Base-by-base conservation (phyloP, 2,797 vertebrate genomes). In the Myripristis jacobus region DNA sequence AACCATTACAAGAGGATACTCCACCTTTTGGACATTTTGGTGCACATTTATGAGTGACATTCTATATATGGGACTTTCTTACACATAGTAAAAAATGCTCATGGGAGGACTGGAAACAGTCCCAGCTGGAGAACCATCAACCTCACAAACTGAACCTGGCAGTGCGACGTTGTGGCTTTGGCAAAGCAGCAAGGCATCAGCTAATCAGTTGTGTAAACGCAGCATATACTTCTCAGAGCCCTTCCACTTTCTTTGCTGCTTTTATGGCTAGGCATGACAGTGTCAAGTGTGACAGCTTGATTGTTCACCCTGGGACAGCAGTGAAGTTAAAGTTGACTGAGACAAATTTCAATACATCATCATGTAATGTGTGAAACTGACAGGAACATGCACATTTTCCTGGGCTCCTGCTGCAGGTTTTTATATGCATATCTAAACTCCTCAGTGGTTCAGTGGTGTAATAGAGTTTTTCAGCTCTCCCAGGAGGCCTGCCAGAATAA, bases 381-480 rank as follows among this genome's bases (percentile, higher is more conserved):
- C 18, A 19, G 1, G 2, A 3, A 55, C 31, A 12, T 19, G 12
- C 16, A 12, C 15, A 19, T 24, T 11, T 15, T n/a, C 43, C 15
- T 47, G 58, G 54, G 60, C 70, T 77, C 62, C 18, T 56, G 43
- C 22, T 57, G 9, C 48, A 51, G 29, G 11, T 13, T 29, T 41
- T 41, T 41, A 13, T 65, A 74, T 50, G 52, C 9, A 6, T 66
- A 80, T 84, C 57, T 66, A 73, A 82, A 77, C 59, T 46, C 61
- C 66, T 83, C 18, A 50, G 50, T 34, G 41, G 21, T 58, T 70
- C 25, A 19, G 12, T 89, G 87, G 86, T 70, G 84, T 82, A 79
- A 74, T 81, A 18, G 54, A 52, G 31, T 63, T 85, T 82, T 80
- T 62, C 21, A 73, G 56, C 22, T 77, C 69, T 82, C 71, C 73